phyloP scores from a whole-genome alignment of 2,888 invertebrate genomes.

The Drosophila infuscata region DNA sequence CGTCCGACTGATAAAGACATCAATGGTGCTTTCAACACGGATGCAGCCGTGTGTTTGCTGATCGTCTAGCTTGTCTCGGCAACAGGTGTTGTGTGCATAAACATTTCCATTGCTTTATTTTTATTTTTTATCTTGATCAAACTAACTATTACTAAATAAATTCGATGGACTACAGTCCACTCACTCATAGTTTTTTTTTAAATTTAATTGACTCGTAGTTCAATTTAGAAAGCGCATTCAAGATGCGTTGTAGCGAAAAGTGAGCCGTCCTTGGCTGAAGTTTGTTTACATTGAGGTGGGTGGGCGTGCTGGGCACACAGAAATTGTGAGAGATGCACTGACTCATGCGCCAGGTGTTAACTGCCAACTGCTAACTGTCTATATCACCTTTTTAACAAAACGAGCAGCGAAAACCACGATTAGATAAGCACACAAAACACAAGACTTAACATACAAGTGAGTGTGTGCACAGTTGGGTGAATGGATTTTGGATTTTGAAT shows the following conservation, averaged over 20 bases:
- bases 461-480: neutral
- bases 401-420: conserved; percentile 39
- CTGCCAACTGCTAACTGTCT: conserved; percentile 42
- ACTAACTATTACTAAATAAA: neutral
- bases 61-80: conserved; percentile 18
- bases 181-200: neutral
- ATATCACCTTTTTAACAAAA: conserved; percentile 44
- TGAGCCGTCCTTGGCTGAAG: neutral
- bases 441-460: neutral
- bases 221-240: neutral
- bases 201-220: too few relatives aligned
- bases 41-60: conserved; percentile 11
- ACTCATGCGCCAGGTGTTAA: conserved; percentile 73
- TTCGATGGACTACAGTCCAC: neutral
- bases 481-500: conserved; percentile 37
- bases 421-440: conserved; percentile 59
- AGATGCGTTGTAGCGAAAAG: neutral
- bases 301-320: conserved; percentile 66
- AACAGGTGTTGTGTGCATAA: conserved; percentile 59
- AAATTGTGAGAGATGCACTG: conserved; percentile 52
- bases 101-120: conserved; percentile 27
- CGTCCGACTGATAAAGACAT: conserved; percentile 59
- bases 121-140: conserved; percentile 15
- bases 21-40: conserved; percentile 26
- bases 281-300: conserved; percentile 72